Conservation (phyloP, 2,113 vertebrate genomes). For the Rallus limicola region DNA sequence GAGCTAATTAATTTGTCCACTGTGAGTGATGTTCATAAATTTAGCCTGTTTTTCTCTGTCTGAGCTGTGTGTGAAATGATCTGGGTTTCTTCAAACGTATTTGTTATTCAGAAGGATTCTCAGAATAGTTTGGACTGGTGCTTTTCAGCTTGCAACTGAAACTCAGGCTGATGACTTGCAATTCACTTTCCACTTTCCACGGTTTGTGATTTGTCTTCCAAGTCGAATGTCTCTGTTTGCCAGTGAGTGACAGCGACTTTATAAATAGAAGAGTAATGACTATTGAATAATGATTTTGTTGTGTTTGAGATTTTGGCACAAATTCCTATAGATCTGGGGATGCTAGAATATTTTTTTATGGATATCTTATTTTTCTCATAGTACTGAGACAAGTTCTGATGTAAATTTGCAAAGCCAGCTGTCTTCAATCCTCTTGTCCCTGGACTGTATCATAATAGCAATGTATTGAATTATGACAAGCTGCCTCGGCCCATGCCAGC, state of each 20-base stretch:
- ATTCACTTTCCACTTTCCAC: constrained; percentile 25
- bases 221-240: constrained; percentile 17
- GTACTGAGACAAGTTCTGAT: background rate
- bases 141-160: background rate
- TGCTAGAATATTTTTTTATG: constrained; percentile 14
- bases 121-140: constrained; percentile 8
- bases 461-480: constrained; percentile 11
- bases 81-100: background rate
- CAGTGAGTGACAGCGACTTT: constrained; percentile 24
- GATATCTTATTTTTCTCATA: background rate
- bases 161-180: constrained; percentile 25
- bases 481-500: background rate
- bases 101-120: constrained; percentile 53
- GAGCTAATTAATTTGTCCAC: constrained; percentile 31
- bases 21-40: constrained; percentile 31
- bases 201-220: constrained; percentile 26
- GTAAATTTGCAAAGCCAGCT: constrained; percentile 37
- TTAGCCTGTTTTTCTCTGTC: constrained; percentile 3
- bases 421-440: background rate
- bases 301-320: constrained; percentile 15
- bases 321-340: background rate
- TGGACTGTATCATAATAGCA: background rate
- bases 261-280: constrained; percentile 39
- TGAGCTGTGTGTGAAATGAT: constrained; percentile 24
- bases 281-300: constrained; percentile 28